Evolutionary conservation across 2,113 vertebrate genomes (phyloP).

Genomic region (Taxidea taxus): DNA sequence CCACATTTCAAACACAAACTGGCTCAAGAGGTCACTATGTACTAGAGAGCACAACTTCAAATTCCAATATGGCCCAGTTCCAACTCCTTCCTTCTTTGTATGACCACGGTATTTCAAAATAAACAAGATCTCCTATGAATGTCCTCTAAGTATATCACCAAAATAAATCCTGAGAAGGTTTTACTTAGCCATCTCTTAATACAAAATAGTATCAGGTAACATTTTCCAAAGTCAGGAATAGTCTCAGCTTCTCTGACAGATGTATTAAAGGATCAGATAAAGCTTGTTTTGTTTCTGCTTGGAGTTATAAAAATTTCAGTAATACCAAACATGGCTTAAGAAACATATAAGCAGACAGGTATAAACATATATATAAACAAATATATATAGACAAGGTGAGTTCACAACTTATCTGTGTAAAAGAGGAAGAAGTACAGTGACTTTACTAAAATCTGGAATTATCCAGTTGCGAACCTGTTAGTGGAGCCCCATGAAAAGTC

Average conservation of each 20-base stretch:
- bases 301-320: neutral
- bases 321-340: neutral
- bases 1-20: too few species aligned
- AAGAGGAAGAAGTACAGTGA: neutral
- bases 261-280: neutral
- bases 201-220: neutral
- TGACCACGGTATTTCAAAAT: neutral
- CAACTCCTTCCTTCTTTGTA: neutral
- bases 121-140: neutral
- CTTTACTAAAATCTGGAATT: neutral
- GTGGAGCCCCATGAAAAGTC: slow-evolving; percentile 90
- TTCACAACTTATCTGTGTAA: slow-evolving; percentile 18
- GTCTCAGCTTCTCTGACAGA: neutral
- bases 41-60: neutral
- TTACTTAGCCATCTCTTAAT: neutral
- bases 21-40: neutral
- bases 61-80: neutral
- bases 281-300: neutral
- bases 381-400: neutral
- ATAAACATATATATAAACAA: neutral
- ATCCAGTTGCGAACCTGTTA: slow-evolving; percentile 87
- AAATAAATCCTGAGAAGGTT: slow-evolving; percentile 16
- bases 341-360: neutral
- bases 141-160: neutral
- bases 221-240: slow-evolving; percentile 25